A percentile compares a stretch with the other conserved stretches of the same genome.
Evolutionary conservation across 2,113 vertebrate genomes (phyloP).

Genomic region (Stigmatopora argus): DNA sequence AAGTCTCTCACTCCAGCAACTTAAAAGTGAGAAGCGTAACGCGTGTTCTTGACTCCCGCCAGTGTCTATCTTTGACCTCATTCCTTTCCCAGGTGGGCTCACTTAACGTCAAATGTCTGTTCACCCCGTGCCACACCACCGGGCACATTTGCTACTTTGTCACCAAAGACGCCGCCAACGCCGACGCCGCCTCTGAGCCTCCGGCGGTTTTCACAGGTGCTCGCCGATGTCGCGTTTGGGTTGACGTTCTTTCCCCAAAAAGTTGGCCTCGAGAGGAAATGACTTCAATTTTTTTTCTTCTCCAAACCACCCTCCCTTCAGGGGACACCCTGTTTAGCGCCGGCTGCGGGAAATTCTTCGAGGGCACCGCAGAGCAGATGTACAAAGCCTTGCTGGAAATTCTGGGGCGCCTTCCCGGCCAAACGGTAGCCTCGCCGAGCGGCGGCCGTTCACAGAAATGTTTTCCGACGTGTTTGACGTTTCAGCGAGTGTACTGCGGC

Average conservation of each 20-base stretch:
- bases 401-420: conserved; percentile 81
- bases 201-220: conserved; percentile 89
- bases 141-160: conserved; percentile 97
- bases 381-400: conserved; percentile 86
- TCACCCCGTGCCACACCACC: conserved; percentile 93
- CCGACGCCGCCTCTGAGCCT: conserved; percentile 69
- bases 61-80: not conserved
- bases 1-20: conserved; percentile 80
- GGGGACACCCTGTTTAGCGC: conserved; percentile 94
- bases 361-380: conserved; percentile 95
- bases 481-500: conserved; percentile 88
- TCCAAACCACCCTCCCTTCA: conserved; percentile 37
- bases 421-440: conserved; percentile 72
- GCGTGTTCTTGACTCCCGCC: too few relatives aligned
- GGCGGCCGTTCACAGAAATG: too few relatives aligned
- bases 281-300: not conserved
- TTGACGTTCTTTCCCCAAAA: not conserved
- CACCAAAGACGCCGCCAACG: conserved; percentile 76
- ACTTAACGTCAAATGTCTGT: conserved; percentile 86
- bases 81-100: conserved; percentile 79
- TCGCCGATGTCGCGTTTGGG: too few relatives aligned
- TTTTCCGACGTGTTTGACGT: too few relatives aligned
- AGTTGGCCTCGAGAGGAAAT: not conserved
- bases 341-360: conserved; percentile 96
- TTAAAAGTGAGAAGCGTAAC: conserved; percentile 75